A percentile compares a stretch with the other conserved stretches of the same genome.
phyloP scores from a whole-genome alignment of 2,888 invertebrate species.

The Hemithea aestivaria region DNA sequence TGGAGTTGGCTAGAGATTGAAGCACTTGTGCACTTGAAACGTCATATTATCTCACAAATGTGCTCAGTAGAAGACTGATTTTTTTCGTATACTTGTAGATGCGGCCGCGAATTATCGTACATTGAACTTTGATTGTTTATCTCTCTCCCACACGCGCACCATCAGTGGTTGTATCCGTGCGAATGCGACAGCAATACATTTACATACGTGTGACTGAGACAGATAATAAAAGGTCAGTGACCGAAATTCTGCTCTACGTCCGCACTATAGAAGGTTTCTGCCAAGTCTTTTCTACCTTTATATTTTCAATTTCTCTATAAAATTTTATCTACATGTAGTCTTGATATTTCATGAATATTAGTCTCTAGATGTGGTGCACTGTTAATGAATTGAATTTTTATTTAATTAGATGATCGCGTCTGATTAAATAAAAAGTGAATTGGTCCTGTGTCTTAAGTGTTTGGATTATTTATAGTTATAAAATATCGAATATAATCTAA shows the following conservation, averaged over 20 bases:
- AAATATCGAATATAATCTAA: constrained; percentile 48
- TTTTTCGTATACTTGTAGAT: no score
- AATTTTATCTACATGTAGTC: constrained; percentile 11
- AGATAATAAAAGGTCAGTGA: no score
- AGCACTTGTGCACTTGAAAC: constrained; percentile 41
- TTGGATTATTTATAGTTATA: constrained; percentile 55
- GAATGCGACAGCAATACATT: no score
- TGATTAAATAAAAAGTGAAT: constrained; percentile 12
- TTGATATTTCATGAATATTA: constrained; percentile 24
- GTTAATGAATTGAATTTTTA: constrained; percentile 25
- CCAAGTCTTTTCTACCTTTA: constrained; percentile 46
- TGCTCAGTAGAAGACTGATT: constrained; percentile 76
- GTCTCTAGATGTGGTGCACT: constrained; percentile 50
- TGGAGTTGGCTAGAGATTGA: constrained; percentile 21
- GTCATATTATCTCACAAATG: constrained; percentile 35
- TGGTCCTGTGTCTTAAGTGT: constrained; percentile 33
- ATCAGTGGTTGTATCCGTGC: no score
- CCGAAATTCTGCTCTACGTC: no score
- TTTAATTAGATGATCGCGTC: constrained; percentile 7
- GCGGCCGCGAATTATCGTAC: no score
- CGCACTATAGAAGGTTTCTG: constrained; percentile 36
- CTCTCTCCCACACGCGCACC: no score
- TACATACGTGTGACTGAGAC: no score
- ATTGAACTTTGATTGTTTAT: no score
- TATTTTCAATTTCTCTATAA: constrained; percentile 25